Conservation (phyloP, 2,888 invertebrate species). For the Rotaria magnacalcarata region DNA sequence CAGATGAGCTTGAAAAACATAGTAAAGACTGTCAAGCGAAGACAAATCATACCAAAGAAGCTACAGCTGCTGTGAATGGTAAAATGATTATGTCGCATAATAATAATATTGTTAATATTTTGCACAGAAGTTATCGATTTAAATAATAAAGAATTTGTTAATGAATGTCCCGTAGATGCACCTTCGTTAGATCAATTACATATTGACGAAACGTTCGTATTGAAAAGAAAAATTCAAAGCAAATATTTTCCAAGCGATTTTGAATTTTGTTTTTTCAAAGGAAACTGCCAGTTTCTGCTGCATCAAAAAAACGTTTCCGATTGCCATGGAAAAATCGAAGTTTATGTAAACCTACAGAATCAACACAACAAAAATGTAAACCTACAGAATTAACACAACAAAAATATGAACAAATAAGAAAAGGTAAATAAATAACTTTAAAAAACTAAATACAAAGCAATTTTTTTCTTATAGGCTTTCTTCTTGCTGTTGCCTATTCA, state of each 20-base stretch:
- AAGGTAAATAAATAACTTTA: not conserved
- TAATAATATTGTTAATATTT: not conserved
- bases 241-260: too few species aligned
- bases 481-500: constrained; percentile 42
- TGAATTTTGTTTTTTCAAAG: not conserved
- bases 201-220: not conserved
- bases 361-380: not conserved
- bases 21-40: not conserved
- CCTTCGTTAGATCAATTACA: not conserved
- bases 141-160: not conserved
- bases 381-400: not conserved
- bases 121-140: not conserved
- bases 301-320: not conserved
- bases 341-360: too few species aligned
- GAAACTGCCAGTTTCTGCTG: not conserved
- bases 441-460: not conserved
- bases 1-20: constrained; percentile 23
- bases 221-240: not conserved
- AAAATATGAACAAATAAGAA: not conserved
- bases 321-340: not conserved
- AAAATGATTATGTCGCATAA: not conserved
- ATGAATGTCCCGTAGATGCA: not conserved
- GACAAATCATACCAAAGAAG: not conserved
- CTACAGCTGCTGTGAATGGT: not conserved
- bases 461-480: constrained; percentile 29